These are phyloP conservation scores for Drosophila santomea DNA, from an alignment of 1,140 invertebrate genomes.

Conservation along the genomic window DNA sequence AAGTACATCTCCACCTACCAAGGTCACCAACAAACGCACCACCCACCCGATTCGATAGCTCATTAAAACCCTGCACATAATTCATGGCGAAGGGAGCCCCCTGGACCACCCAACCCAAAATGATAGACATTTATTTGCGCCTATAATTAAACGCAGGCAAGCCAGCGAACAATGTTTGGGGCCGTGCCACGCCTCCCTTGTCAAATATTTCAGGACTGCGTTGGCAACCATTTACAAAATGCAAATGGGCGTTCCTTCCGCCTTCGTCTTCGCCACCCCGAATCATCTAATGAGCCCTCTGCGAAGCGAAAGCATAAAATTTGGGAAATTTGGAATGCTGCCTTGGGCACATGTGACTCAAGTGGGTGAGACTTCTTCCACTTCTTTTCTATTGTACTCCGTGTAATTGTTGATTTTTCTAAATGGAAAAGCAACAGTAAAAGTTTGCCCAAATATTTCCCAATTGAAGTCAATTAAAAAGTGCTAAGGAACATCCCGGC, in stretches of 20 bases:
- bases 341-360: slow-evolving; percentile 66
- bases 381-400: neutral
- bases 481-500: slow-evolving; percentile 1
- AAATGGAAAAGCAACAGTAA: slow-evolving; percentile 72
- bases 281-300: slow-evolving; percentile 48
- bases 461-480: slow-evolving; percentile 58
- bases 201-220: slow-evolving; percentile 67
- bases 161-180: slow-evolving; percentile 30
- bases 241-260: slow-evolving; percentile 53
- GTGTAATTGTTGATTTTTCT: slow-evolving; percentile 65
- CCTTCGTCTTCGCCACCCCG: neutral
- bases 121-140: slow-evolving; percentile 77
- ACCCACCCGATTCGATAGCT: slow-evolving; percentile 58
- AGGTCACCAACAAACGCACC: neutral
- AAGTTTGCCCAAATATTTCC: slow-evolving; percentile 36
- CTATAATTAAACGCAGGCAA: slow-evolving; percentile 83
- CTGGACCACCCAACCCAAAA: slow-evolving; percentile 56
- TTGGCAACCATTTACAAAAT: slow-evolving; percentile 76
- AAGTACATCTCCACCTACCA: neutral
- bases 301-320: slow-evolving; percentile 59
- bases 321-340: slow-evolving; percentile 43
- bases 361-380: slow-evolving; percentile 9
- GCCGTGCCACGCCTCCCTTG: slow-evolving; percentile 45
- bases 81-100: slow-evolving; percentile 18
- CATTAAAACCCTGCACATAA: slow-evolving; percentile 64